Evolutionary conservation across 2,113 vertebrate genomes (phyloP), one percentile per base, ranked within the genome.

Genomic region (Ameiurus melas): DNA sequence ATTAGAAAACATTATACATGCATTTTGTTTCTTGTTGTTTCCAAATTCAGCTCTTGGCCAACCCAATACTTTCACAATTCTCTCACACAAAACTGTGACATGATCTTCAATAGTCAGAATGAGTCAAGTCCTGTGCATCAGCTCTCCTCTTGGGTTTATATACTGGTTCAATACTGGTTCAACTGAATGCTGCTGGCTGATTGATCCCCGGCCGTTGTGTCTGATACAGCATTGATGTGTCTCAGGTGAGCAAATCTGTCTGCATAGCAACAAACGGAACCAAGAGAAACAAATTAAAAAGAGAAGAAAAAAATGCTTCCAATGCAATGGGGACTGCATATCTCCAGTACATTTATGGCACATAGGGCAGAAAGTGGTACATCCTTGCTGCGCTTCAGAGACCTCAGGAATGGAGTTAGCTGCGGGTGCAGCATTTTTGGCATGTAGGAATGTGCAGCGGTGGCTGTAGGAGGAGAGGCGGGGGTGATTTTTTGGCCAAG

Each of bases 371-470:
- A 81, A 68, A 55, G 30, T 83, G 85, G 84, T n/a, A 80, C 64
- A 68, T 70, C 30, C 39, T 86, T 71, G 84, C 62, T 84, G 20
- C 14, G n/a, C 82, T 90, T 73, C 87, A 71, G 71, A 89, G 39
- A 84, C 87, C 87, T 90, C 89, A 86, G 86, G 87, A 90, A 90
- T 90, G 87, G 43, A 82, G 77, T 80, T 84, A 25, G 60, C 79
- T 43, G 87, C 36, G 71, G 81, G 78, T 88, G 89, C 36, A 43
- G 80, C 68, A 43, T 90, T 90, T 85, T 77, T 73, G 89, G 85
- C 66, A 39, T 36, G 85, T 80, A 68, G 83, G 85, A 90, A 90
- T 89, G 84, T 84, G 85, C 86, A 51, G 83, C 20, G 30, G 75
- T 77, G 55, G 83, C 85, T 78, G 78, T 73, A 70, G 83, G 83